These are phyloP conservation scores for Bactericera cockerelli DNA, from an alignment of 1,140 invertebrate genomes.

Conservation along the genomic window DNA sequence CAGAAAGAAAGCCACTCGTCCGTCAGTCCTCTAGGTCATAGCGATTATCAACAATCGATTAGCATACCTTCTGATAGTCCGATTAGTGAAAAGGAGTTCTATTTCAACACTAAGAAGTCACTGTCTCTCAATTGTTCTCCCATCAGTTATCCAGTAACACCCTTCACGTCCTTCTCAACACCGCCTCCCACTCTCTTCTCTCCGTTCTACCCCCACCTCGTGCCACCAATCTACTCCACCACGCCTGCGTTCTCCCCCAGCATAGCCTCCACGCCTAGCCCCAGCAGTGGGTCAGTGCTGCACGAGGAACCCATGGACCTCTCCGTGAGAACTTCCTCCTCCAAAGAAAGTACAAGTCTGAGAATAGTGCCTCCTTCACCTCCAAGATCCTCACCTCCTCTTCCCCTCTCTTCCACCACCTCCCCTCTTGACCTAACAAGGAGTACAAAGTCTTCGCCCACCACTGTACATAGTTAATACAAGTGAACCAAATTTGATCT, in stretches of 20 bases:
- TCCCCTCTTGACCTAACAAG: conserved; percentile 21
- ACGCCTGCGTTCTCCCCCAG: neutral
- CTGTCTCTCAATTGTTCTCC: conserved; percentile 5
- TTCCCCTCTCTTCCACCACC: neutral
- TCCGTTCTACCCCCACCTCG: neutral
- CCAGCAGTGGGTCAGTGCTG: conserved; percentile 40
- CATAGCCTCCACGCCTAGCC: conserved; percentile 17
- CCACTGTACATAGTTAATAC: conserved; percentile 6
- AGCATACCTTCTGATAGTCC: conserved; percentile 4
- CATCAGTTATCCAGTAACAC: neutral
- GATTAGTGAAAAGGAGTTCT: conserved; percentile 1
- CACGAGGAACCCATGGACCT: conserved; percentile 60
- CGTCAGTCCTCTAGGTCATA: neutral
- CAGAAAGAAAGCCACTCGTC: neutral
- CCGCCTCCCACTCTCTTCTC: neutral
- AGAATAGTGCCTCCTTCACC: neutral
- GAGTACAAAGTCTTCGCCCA: conserved; percentile 7
- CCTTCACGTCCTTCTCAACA: conserved; percentile 1
- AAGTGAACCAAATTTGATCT: no score
- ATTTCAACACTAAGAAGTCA: neutral
- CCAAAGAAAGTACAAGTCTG: neutral
- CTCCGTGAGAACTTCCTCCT: conserved; percentile 27
- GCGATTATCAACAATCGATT: conserved; percentile 2
- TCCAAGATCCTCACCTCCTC: neutral
- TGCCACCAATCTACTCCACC: neutral